Conservation (phyloP, 2,888 invertebrate genomes). For the Chydorus sphaericus region DNA sequence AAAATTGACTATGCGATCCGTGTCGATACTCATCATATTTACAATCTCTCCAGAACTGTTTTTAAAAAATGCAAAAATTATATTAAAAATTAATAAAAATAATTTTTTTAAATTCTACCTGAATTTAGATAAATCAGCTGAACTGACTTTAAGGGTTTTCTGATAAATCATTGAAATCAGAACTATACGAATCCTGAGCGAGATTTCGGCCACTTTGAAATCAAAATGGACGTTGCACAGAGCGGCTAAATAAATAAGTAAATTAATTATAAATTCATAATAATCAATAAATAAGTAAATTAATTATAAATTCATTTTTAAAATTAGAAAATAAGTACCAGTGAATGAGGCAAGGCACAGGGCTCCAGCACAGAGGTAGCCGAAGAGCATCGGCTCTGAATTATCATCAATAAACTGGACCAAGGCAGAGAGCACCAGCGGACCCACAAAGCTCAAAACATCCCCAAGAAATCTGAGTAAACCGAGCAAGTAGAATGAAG, state of each 20-base stretch:
- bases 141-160: conserved; percentile 41
- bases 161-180: conserved; percentile 69
- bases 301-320: not conserved
- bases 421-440: conserved; percentile 67
- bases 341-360: conserved; percentile 48
- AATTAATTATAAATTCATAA: not conserved
- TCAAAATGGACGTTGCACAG: conserved; percentile 76
- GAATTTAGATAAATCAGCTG: conserved; percentile 28
- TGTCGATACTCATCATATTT: conserved; percentile 94
- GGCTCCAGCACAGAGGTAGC: conserved; percentile 48
- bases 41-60: conserved; percentile 70
- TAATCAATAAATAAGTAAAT: not conserved
- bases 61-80: conserved; percentile 12
- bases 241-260: conserved; percentile 38
- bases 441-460: conserved; percentile 70
- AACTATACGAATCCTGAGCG: conserved; percentile 72
- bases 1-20: conserved; percentile 86
- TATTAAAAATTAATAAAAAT: conserved; percentile 8
- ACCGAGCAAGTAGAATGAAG: conserved; percentile 71
- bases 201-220: conserved; percentile 68
- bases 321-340: conserved; percentile 36
- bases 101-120: conserved; percentile 21
- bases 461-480: conserved; percentile 69
- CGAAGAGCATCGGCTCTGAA: conserved; percentile 44
- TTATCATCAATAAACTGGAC: conserved; percentile 62